Base-by-base conservation (phyloP, 2,888 invertebrate species). In the Dolomedes plantarius region DNA sequence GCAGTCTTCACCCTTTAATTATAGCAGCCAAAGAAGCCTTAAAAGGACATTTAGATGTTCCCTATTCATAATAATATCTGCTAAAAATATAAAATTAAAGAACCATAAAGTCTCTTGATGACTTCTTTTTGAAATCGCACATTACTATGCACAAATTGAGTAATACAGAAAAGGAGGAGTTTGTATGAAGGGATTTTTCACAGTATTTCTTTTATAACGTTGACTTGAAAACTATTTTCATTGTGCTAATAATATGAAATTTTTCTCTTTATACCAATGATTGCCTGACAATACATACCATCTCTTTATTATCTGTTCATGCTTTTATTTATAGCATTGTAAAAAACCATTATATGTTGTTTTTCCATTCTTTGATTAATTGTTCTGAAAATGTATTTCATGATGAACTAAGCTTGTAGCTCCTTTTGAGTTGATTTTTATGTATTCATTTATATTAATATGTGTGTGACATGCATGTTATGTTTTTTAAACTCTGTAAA, bases 1-100 rank as follows among this genome's bases (percentile, higher is more conserved):
- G 94, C 80, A 95, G 96, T 0, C 93, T 98, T 32, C 95, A 95
- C 86, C 98, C 98, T 39, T 94, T 98, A 87, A 98, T 98, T 89
- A 94, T 94, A 90, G 98, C 97, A 72, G 98, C 98, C 65, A 96
- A 97, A 90, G 87, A 79, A 73, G 82, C 80, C 67, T 72, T 86
- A 69, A 86, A 86, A 67, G 86, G 80, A 80, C 86, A 86, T 69
- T 41, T 86, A 28, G 83, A 83, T 50, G 67, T 65, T 31, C 64
- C 73, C 23, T 83, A 76, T 56, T 83, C 83, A 50, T 77, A 83
- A 76, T 68, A 46, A 41, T 56, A 56, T 6, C 28, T 67, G 19
- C 32, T 36, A 29, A 65, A n/a, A 65, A 13, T 11, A n/a, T 36
- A n/a, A n/a, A 31, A 67, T 16, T 1, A n/a, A 32, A 19, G 16